Evolutionary conservation across 2,888 invertebrate genomes (phyloP).

Genomic region (Ypsolopha scabrella): DNA sequence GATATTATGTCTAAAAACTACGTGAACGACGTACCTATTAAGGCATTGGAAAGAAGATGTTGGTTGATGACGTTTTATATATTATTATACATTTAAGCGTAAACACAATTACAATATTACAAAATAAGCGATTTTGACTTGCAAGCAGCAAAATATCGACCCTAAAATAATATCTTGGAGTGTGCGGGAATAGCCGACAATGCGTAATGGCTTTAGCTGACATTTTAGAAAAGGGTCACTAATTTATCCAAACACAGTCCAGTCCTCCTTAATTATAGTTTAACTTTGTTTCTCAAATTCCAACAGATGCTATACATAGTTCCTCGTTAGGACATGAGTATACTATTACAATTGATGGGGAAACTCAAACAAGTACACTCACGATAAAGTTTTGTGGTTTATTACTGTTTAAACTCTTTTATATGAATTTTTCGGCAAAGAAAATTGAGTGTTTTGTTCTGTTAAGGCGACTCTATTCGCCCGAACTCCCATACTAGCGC

Average conservation of each 20-base stretch:
- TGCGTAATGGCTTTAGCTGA: constrained; percentile 51
- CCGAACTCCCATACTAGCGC: no score
- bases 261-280: constrained; percentile 57
- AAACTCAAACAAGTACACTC: neutral
- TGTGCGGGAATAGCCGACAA: neutral
- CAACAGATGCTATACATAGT: constrained; percentile 26
- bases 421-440: no score
- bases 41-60: no score
- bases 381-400: neutral
- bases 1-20: no score
- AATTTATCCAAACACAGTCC: constrained; percentile 61
- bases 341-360: neutral
- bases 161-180: neutral
- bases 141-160: neutral
- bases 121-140: no score
- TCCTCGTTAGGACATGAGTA: neutral
- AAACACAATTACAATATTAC: no score
- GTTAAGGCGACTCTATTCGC: no score
- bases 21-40: no score
- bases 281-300: constrained; percentile 42
- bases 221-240: constrained; percentile 64
- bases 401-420: neutral
- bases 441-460: no score
- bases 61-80: no score
- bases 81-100: no score